A percentile compares a stretch with the other conserved stretches of the same genome.
These are phyloP conservation scores for Myocastor coypus DNA, from an alignment of 2,113 vertebrate genomes.

Conservation along the genomic window DNA sequence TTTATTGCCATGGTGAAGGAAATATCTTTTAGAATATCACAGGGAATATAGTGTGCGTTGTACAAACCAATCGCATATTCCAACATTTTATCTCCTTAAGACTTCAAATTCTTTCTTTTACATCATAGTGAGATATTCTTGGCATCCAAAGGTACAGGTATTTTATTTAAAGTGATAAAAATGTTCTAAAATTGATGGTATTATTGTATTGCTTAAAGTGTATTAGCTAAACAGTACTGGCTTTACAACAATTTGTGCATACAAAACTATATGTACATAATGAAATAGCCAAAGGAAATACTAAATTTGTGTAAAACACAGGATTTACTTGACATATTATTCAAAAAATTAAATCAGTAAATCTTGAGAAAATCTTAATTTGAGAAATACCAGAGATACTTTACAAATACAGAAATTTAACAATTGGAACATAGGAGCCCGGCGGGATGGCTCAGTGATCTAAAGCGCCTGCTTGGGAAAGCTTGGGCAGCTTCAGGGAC, in stretches of 20 bases:
- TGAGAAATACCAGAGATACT: slow-evolving; percentile 23
- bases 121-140: neutral
- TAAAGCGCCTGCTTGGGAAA: no score
- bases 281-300: slow-evolving; percentile 15
- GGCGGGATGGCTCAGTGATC: no score
- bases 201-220: neutral
- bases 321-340: slow-evolving; percentile 5
- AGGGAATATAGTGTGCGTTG: neutral
- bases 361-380: neutral
- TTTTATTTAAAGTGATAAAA: neutral
- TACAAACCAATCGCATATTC: neutral
- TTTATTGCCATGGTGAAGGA: neutral
- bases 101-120: slow-evolving; percentile 38
- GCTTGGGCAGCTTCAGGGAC: no score
- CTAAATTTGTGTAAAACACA: slow-evolving; percentile 16
- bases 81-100: neutral
- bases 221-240: neutral
- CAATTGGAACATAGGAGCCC: neutral
- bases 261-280: neutral
- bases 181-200: slow-evolving; percentile 21
- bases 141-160: neutral
- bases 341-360: slow-evolving; percentile 28
- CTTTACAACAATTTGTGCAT: neutral
- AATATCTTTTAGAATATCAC: neutral
- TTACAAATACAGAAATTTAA: neutral